Percentiles rank a stretch among this genome's conserved stretches.
Conservation (phyloP, 1,140 invertebrate genomes). For the Gonatopus flavifemur region DNA sequence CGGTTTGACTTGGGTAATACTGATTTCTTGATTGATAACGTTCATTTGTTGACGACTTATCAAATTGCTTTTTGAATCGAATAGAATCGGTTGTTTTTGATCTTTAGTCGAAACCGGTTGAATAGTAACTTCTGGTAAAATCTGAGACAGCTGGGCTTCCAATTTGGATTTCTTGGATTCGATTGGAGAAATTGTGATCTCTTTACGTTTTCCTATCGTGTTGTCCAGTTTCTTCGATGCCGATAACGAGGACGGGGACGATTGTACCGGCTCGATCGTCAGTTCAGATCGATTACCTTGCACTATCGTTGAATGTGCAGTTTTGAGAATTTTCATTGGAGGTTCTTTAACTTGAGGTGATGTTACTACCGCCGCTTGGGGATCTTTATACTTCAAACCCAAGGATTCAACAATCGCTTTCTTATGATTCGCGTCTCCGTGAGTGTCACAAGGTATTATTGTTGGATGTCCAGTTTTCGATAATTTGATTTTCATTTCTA, state of each 20-base stretch:
- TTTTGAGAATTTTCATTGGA: constrained; percentile 33
- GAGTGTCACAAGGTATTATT: constrained; percentile 39
- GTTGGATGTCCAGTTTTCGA: constrained; percentile 51
- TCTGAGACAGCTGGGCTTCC: constrained; percentile 47
- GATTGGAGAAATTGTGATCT: constrained; percentile 41
- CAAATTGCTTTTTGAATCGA: constrained; percentile 41
- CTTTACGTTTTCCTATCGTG: constrained; percentile 45
- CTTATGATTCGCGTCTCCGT: constrained; percentile 34
- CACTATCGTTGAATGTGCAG: constrained; percentile 20
- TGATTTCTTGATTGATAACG: constrained; percentile 52
- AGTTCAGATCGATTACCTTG: constrained; percentile 37
- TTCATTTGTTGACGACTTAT: constrained; percentile 52
- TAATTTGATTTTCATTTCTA: constrained; percentile 52
- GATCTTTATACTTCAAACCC: constrained; percentile 27
- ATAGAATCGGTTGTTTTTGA: constrained; percentile 35
- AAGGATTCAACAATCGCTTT: constrained; percentile 7
- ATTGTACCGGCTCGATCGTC: constrained; percentile 42
- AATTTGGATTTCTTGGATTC: constrained; percentile 50
- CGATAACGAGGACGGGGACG: too few relatives aligned
- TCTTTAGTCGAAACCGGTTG: constrained; percentile 44
- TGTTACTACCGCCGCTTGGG: constrained; percentile 4
- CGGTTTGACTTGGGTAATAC: constrained; percentile 48
- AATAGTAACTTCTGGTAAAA: constrained; percentile 51
- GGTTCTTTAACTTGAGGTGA: constrained; percentile 30
- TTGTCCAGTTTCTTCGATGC: constrained; percentile 27